Percentiles rank a stretch among this genome's conserved stretches.
Evolutionary conservation across 2,797 vertebrate genomes (phyloP).

Genomic region (Acropternis orthonyx): DNA sequence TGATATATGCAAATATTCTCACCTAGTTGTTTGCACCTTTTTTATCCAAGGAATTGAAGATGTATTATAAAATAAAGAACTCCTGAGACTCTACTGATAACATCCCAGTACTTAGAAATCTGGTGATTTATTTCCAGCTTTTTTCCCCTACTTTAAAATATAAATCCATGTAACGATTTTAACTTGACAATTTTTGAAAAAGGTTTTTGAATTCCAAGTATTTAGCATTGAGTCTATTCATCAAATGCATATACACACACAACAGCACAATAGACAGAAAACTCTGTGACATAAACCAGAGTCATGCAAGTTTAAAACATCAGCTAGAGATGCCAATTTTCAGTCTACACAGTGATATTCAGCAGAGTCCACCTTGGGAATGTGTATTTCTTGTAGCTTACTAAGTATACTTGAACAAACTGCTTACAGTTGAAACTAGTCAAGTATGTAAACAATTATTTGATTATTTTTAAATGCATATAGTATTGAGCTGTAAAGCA

Average conservation of each 20-base stretch:
- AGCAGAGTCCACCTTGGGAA: neutral
- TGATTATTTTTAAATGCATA: constrained; percentile 15
- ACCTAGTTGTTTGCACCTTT: neutral
- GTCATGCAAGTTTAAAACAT: neutral
- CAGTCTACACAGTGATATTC: neutral
- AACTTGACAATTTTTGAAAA: neutral
- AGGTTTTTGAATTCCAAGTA: neutral
- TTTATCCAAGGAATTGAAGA: neutral
- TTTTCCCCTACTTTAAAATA: neutral
- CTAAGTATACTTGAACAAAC: constrained; percentile 29
- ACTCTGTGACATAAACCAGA: neutral
- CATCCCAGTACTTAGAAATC: neutral
- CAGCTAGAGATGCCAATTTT: neutral
- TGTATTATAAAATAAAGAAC: neutral
- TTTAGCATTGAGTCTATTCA: neutral
- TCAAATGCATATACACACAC: neutral
- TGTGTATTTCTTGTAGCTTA: constrained; percentile 9
- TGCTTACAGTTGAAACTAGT: constrained; percentile 30
- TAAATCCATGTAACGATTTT: neutral
- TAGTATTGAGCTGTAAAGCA: constrained; percentile 50
- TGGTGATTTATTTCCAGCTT: neutral
- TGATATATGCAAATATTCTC: neutral
- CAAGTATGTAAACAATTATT: constrained; percentile 20
- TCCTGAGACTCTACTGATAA: neutral
- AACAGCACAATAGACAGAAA: neutral